A percentile compares a stretch with the other conserved stretches of the same genome.
These are phyloP conservation scores for Belonocnema kinseyi DNA, from an alignment of 1,140 invertebrate genomes.

Conservation along the genomic window DNA sequence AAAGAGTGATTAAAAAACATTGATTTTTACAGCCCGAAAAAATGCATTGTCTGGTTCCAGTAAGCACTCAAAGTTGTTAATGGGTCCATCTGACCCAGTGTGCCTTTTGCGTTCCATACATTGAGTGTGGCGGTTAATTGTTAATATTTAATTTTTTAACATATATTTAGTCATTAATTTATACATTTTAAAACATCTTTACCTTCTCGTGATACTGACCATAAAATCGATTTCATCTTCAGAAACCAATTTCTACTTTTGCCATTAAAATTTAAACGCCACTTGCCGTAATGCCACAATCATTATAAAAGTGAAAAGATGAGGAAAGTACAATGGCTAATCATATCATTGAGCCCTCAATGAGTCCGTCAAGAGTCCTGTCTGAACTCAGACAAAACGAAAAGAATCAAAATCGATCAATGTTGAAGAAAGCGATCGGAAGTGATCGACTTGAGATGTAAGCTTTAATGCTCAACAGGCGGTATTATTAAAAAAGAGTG, in stretches of 20 bases:
- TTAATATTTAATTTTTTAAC: too few relatives aligned
- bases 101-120: too few relatives aligned
- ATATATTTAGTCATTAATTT: too few relatives aligned
- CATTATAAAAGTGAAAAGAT: not conserved
- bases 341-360: constrained; percentile 62
- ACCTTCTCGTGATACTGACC: too few relatives aligned
- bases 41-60: too few relatives aligned
- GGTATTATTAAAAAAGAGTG: constrained; percentile 34
- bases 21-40: too few relatives aligned
- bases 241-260: not conserved
- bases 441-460: constrained; percentile 39
- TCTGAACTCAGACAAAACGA: constrained; percentile 43
- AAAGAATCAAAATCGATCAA: constrained; percentile 47
- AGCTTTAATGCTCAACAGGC: constrained; percentile 46
- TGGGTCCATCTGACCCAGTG: too few relatives aligned
- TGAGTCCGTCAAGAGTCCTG: constrained; percentile 36
- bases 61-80: too few relatives aligned
- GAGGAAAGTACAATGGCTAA: constrained; percentile 54
- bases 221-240: not conserved
- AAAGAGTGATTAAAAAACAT: too few relatives aligned
- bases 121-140: too few relatives aligned
- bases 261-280: not conserved
- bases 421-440: constrained; percentile 38
- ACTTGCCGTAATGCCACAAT: not conserved
- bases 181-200: too few relatives aligned